Percentiles rank a stretch among this genome's conserved stretches.
phyloP scores from a whole-genome alignment of 2,113 vertebrate species.

The Antigone vipio region DNA sequence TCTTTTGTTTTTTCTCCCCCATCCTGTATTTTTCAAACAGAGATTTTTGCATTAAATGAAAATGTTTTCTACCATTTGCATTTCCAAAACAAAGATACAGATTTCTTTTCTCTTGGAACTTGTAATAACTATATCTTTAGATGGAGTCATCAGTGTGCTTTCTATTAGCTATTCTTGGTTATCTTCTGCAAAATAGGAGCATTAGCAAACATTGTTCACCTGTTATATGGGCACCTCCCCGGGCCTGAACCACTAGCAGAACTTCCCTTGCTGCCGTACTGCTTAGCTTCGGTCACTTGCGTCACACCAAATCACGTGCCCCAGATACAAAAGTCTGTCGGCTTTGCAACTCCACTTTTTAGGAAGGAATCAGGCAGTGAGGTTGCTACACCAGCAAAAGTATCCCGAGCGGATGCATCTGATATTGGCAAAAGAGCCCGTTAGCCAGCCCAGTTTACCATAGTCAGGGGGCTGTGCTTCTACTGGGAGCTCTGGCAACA shows the following conservation, averaged over 20 bases:
- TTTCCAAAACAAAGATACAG: neutral
- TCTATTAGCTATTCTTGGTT: neutral
- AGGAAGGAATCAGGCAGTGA: neutral
- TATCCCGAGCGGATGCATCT: neutral
- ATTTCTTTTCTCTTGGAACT: neutral
- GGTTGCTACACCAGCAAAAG: neutral
- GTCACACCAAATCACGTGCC: neutral
- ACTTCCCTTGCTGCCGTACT: neutral
- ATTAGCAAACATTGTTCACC: neutral
- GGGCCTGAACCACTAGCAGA: neutral
- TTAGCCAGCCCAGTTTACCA: neutral
- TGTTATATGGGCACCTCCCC: no score
- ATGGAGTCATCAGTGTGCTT: neutral
- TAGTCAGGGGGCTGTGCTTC: neutral
- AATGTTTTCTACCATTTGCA: neutral
- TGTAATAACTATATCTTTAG: neutral
- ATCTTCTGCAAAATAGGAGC: neutral
- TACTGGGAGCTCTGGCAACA: neutral
- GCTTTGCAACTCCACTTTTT: accelerated
- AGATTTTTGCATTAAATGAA: neutral
- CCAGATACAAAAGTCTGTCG: neutral
- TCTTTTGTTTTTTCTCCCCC: neutral
- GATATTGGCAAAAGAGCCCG: neutral
- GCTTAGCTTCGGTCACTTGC: neutral
- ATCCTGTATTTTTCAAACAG: neutral